These are phyloP conservation scores for Chloroclysta siterata DNA, from an alignment of 2,888 invertebrate species.

Conservation along the genomic window DNA sequence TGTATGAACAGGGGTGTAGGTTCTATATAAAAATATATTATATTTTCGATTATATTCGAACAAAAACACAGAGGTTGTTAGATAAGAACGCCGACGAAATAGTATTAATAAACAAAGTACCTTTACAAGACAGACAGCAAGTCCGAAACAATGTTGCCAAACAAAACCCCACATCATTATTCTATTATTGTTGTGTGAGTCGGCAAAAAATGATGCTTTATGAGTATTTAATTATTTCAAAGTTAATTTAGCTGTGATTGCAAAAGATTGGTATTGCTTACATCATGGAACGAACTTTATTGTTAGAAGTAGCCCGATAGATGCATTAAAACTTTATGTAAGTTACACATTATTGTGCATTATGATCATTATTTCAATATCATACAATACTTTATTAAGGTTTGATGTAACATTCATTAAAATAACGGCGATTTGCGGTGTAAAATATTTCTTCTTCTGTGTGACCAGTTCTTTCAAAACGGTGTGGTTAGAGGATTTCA, in stretches of 20 bases:
- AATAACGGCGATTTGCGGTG: constrained; percentile 25
- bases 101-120: neutral
- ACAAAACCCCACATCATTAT: constrained; percentile 27
- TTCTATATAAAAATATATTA: neutral
- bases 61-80: neutral
- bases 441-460: too few species aligned
- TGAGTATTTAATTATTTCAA: constrained; percentile 49
- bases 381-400: constrained; percentile 39
- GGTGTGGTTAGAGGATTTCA: too few species aligned
- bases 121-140: constrained; percentile 2
- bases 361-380: constrained; percentile 58
- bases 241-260: constrained; percentile 49
- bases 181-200: constrained; percentile 41
- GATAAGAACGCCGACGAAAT: constrained; percentile 3
- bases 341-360: constrained; percentile 28
- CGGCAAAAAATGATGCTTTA: constrained; percentile 43
- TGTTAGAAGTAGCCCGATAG: constrained; percentile 27
- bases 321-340: constrained; percentile 30
- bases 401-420: constrained; percentile 32
- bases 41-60: neutral
- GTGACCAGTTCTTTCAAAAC: too few species aligned
- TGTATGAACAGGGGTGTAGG: neutral
- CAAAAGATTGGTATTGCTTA: constrained; percentile 55
- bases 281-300: constrained; percentile 40
- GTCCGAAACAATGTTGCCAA: constrained; percentile 31